Percentiles rank a stretch among this genome's conserved stretches.
These are phyloP conservation scores for Strix uralensis DNA, from an alignment of 2,113 vertebrate species.

Conservation along the genomic window DNA sequence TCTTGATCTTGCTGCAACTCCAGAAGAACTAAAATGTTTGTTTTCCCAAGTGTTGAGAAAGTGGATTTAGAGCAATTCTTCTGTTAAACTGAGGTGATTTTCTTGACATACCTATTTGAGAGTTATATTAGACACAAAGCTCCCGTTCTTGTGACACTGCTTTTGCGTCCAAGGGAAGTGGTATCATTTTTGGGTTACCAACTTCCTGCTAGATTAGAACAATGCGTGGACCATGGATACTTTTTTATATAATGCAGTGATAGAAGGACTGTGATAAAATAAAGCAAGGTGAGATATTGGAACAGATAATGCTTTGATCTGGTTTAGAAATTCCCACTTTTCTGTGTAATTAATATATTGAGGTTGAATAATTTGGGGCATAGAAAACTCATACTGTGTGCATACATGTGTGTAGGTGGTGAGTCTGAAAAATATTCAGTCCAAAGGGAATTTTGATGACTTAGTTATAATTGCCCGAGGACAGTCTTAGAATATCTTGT, in stretches of 20 bases:
- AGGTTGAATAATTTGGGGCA: not conserved
- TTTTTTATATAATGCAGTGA: not conserved
- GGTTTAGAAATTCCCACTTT: not conserved
- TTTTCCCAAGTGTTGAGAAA: not conserved
- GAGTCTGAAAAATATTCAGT: not conserved
- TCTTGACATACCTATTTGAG: not conserved
- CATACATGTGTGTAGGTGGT: not conserved
- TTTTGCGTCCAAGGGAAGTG: not conserved
- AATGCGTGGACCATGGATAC: not conserved
- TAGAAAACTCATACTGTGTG: not conserved
- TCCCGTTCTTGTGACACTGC: not conserved
- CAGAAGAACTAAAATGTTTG: not conserved
- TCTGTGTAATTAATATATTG: not conserved
- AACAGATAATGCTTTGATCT: not conserved
- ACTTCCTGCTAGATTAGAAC: not conserved
- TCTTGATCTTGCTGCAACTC: slow-evolving; percentile 49
- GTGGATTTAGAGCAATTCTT: not conserved
- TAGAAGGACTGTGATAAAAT: not conserved
- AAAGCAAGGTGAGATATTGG: not conserved
- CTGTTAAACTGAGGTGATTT: not conserved
- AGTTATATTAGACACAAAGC: not conserved
- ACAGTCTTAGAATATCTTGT: not conserved
- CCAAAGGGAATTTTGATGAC: not conserved
- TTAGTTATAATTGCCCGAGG: not conserved
- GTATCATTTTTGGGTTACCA: not conserved